Evolutionary conservation across 2,113 vertebrate species (phyloP), one percentile per base, ranked within the genome.

Genomic region (Acanthochromis polyacanthus): DNA sequence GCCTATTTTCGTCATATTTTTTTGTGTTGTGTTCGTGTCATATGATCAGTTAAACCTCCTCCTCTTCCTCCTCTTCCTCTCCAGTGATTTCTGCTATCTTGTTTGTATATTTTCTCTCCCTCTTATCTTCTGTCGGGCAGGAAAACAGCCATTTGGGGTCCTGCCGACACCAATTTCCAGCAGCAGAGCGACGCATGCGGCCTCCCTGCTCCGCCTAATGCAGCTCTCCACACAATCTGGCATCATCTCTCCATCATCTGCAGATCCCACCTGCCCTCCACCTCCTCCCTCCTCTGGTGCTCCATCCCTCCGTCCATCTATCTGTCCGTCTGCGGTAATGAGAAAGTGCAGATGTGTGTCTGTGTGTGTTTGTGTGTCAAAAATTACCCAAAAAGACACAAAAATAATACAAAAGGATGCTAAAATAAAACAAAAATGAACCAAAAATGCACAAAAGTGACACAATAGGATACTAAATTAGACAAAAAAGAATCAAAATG

Each of bases 151-250:
- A 91, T 93, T 93, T 93, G 88, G 83, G 84, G 78, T 89, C 83
- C 88, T 87, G 91, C 91, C 89, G 83, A 84, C 89, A 91, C 69
- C 83, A 90, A 92, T 93, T 92, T 92, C 78, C 86, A 87, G 76
- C 53, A 76, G 53, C 45, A 10, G 32, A 36, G 32, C 32, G 32
- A 65, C 45, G 53, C 61, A 66, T 61, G 62, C 60, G 48, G 60
- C 80, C 76, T 69, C 78, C 68, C 76, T 64, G 78, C 84, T 83
- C 72, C 85, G 88, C 90, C 87, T 92, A 91, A 92, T 92, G 88
- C 70, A 89, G 78, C 86, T 89, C 83, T 88, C 81, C 77, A 87
- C 83, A 80, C 89, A 91, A 87, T 83, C 89, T 90, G 84, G 75
- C 87, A 81, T 80, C 76, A 88, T 88, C 87, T 56, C 73, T 84